Conservation (phyloP, 2,797 vertebrate species). For the Argentina silus region DNA sequence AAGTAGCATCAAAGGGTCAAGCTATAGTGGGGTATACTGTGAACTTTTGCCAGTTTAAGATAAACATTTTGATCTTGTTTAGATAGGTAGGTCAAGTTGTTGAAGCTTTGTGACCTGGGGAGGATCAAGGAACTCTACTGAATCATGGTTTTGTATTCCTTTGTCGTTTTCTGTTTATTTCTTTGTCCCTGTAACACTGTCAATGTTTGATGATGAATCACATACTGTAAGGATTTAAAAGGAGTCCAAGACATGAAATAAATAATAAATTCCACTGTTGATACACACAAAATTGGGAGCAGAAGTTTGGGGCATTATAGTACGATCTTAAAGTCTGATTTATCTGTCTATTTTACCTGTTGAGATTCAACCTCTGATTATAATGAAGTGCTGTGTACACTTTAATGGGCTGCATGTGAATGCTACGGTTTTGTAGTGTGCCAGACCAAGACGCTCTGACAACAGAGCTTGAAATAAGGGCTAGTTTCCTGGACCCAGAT, state of each 20-base stretch:
- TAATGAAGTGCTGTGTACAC: background rate
- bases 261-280: background rate
- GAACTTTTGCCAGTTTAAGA: background rate
- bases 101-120: background rate
- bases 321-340: background rate
- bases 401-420: background rate
- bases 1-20: background rate
- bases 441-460: too few species aligned
- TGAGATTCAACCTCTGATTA: background rate
- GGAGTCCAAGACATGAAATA: background rate
- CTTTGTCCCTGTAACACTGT: background rate
- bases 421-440: background rate
- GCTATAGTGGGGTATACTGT: background rate
- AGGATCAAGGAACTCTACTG: background rate
- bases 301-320: background rate
- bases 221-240: background rate
- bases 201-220: background rate
- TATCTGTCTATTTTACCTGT: conserved; percentile 9
- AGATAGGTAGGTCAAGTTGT: background rate
- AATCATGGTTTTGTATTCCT: background rate
- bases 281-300: background rate
- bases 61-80: background rate
- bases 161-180: background rate
- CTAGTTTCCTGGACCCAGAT: too few species aligned
- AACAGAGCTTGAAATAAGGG: too few species aligned